Base-by-base conservation (phyloP, 2,113 vertebrate genomes). In the Globicephala melas region DNA sequence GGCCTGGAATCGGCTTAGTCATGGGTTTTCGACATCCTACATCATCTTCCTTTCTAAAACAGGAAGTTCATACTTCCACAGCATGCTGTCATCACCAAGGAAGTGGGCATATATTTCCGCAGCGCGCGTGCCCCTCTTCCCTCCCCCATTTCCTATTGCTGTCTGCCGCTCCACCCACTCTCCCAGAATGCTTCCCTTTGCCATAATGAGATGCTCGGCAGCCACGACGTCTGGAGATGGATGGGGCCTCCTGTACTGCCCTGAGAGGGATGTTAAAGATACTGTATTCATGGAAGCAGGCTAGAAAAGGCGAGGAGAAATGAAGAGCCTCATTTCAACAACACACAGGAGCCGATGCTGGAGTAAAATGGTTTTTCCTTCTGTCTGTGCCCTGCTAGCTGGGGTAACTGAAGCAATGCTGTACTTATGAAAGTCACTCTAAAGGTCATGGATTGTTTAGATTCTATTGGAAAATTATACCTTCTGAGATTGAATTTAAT, bases 131-230 rank as follows among this genome's bases (percentile, higher is more conserved):
- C 44, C 88, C 53, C 15, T 60, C 77, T 71, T 28, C 82, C 80
- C 93, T 68, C 73, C 63, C 92, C 41, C 63, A n/a, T 55, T 79
- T 55, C 58, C 91, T 53, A 17, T 20, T 81, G 80, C 81, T 60
- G 47, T 73, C 88, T 94, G 91, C 85, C 50, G 38, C 86, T 89
- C 93, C 63, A 90, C 81, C 58, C 83, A 68, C 60, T 94, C 74
- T 97, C 97, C 97, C 97, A 92, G 95, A 97, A 96, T 97, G 96
- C 97, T 93, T 95, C 89, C 60, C 96, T 92, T 74, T 96, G 83
- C 55, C 44, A 85, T 97, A 97, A 97, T 98, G 96, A 98, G 96
- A 97, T 98, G 97, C 96, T 95, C 70, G 38, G 94, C 84, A 94
- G 92, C 94, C 86, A 58, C 11, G 13, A 86, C 18, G 36, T 81